These are phyloP conservation scores for Ceratina calcarata DNA, from an alignment of 1,140 invertebrate genomes.

Conservation along the genomic window DNA sequence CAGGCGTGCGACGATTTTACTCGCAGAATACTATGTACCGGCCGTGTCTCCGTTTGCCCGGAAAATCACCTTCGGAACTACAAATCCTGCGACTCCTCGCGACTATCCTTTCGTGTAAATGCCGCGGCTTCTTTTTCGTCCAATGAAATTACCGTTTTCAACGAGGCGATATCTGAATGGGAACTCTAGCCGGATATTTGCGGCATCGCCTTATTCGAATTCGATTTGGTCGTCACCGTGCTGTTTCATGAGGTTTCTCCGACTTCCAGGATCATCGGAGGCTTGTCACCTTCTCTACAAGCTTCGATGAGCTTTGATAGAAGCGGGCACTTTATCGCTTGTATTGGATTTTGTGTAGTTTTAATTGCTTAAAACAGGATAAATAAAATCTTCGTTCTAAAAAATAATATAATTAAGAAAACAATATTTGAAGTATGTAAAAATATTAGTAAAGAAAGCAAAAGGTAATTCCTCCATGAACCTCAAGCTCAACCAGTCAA, in stretches of 20 bases:
- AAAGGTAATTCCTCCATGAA: no score
- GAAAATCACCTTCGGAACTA: conserved; percentile 39
- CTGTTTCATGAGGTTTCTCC: no score
- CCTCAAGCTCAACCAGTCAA: not conserved
- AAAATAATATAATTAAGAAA: not conserved
- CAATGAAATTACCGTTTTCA: conserved; percentile 26
- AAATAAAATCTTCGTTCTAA: no score
- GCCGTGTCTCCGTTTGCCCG: conserved; percentile 25
- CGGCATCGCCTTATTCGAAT: conserved; percentile 9
- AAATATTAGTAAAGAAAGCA: no score
- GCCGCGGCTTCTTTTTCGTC: not conserved
- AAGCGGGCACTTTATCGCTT: no score
- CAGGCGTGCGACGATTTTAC: conserved; percentile 53
- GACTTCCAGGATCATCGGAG: no score
- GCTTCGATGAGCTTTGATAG: no score
- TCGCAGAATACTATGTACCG: conserved; percentile 4
- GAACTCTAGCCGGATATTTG: conserved; percentile 27
- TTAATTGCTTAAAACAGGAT: no score
- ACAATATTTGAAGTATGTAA: no score
- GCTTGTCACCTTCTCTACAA: no score
- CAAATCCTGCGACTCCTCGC: conserved; percentile 44
- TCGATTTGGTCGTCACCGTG: not conserved
- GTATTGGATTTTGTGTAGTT: no score
- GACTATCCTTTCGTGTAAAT: conserved; percentile 28
- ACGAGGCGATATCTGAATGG: conserved; percentile 33